Evolutionary conservation across 1,140 invertebrate species (phyloP), one percentile per base, ranked within the genome.

Genomic region (Babylonia areolata): DNA sequence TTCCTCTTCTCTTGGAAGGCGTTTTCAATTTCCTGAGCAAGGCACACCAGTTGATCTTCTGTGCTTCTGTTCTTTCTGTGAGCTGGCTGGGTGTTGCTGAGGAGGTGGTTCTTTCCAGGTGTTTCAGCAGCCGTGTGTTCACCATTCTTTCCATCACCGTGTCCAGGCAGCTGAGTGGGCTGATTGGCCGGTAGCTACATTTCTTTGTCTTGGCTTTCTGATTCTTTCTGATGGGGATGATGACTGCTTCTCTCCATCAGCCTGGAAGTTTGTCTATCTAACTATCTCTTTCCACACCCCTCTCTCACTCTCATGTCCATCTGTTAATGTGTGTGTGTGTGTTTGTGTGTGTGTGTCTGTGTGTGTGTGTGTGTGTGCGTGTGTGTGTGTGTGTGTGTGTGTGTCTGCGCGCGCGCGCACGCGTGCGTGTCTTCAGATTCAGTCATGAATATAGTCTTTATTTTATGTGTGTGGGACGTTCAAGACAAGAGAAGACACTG

Each of bases 1-100:
- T 85, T 81, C 42, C 42, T 87, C 23, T 87, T 84, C n/a, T 84
- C 46, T 73, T 87, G 86, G 37, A 87, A 87, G 12, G 39, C 40
- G 3, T 81, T 81, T n/a, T 81, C 40, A 28, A 46, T 81, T 12
- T 42, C 40, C 23, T 40, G 64, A 35, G 42, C 23, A 17, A 86
- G 79, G 31, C n/a, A 39, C 28, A 28, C 82, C 37, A 75, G 31
- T 37, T 75, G 73, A 64, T 75, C 84, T 51, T 78, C 64, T 71
- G 33, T 46, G 12, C 37, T 75, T 5, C 37, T 9, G 28, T 31
- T 39, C 37, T 78, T 46, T n/a, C 42, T 1, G 40, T 40, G 35
- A 3, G 12, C 39, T 20, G 64, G 23, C 3, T 46, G 42, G 5
- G 46, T 77, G 35, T 54, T 23, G 35, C 23, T 35, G 17, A 6